A percentile compares a stretch with the other conserved stretches of the same genome.
Evolutionary conservation across 1,140 invertebrate genomes (phyloP).

Genomic region (Zaprionus vittiger): DNA sequence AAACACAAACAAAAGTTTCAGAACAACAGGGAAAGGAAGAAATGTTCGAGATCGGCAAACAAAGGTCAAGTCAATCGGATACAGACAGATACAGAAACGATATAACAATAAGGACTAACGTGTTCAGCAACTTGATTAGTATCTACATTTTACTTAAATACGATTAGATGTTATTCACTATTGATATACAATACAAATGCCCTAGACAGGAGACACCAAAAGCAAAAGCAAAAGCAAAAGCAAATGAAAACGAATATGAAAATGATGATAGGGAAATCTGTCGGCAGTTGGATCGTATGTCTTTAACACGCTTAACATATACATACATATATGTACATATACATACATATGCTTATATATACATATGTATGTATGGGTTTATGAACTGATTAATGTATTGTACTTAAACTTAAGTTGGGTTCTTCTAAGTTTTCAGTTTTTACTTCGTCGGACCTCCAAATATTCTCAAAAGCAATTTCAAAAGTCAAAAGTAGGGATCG

Average conservation of each 20-base stretch:
- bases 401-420: conserved; percentile 3
- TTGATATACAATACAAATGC: neutral
- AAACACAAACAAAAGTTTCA: neutral
- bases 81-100: conserved; percentile 9
- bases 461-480: conserved; percentile 3
- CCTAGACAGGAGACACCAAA: neutral
- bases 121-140: conserved; percentile 42
- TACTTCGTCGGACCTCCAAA: conserved; percentile 6
- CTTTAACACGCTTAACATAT: conserved; percentile 7
- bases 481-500: neutral
- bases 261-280: neutral
- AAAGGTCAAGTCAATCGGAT: neutral
- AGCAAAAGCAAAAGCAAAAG: neutral
- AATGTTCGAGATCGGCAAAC: neutral
- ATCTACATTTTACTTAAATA: conserved; percentile 21
- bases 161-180: conserved; percentile 8
- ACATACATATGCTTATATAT: neutral
- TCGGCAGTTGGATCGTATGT: conserved; percentile 4
- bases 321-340: conserved; percentile 1
- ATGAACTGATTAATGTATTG: neutral
- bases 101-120: conserved; percentile 49
- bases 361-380: neutral
- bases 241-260: neutral
- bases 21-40: neutral
- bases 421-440: neutral